A percentile compares a stretch with the other conserved stretches of the same genome.
Evolutionary conservation across 2,797 vertebrate species (phyloP).

Genomic region (Lindbergichthys nudifrons): DNA sequence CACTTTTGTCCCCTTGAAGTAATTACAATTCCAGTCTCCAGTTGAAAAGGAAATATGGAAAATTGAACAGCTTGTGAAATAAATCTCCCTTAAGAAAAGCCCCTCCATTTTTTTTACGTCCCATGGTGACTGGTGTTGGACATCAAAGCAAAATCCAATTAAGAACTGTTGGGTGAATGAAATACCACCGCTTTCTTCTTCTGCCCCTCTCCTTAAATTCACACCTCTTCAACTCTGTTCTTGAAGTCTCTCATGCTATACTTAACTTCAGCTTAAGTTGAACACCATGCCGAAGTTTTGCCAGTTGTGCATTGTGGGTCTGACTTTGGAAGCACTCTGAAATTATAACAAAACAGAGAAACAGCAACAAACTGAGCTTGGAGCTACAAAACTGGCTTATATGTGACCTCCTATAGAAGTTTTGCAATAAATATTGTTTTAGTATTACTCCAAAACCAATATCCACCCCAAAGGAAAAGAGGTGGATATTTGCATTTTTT

Average conservation of each 20-base stretch:
- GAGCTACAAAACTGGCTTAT: background rate
- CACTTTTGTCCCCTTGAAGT: slow-evolving; percentile 45
- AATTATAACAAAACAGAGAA: slow-evolving; percentile 4
- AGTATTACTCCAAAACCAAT: background rate
- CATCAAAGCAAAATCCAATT: slow-evolving; percentile 83
- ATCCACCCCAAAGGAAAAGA: background rate
- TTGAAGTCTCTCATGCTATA: slow-evolving; percentile 36
- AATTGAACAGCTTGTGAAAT: slow-evolving; percentile 70
- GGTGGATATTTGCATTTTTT: no score
- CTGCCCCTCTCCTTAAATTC: slow-evolving; percentile 46
- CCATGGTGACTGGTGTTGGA: slow-evolving; percentile 70
- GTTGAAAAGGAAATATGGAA: slow-evolving; percentile 66
- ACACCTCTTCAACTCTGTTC: slow-evolving; percentile 61
- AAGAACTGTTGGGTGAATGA: slow-evolving; percentile 73
- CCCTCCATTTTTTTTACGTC: slow-evolving; percentile 46
- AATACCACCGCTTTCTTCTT: slow-evolving; percentile 51
- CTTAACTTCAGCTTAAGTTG: slow-evolving; percentile 48
- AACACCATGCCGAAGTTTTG: slow-evolving; percentile 37
- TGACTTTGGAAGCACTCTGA: slow-evolving; percentile 45
- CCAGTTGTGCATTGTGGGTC: slow-evolving; percentile 11
- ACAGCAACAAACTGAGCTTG: background rate
- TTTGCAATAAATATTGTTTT: slow-evolving; percentile 1
- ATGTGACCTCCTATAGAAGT: background rate
- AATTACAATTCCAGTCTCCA: slow-evolving; percentile 54
- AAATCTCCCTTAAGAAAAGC: slow-evolving; percentile 70